These are phyloP conservation scores for Scolopax rusticola DNA, from an alignment of 2,797 vertebrate species.

Conservation along the genomic window DNA sequence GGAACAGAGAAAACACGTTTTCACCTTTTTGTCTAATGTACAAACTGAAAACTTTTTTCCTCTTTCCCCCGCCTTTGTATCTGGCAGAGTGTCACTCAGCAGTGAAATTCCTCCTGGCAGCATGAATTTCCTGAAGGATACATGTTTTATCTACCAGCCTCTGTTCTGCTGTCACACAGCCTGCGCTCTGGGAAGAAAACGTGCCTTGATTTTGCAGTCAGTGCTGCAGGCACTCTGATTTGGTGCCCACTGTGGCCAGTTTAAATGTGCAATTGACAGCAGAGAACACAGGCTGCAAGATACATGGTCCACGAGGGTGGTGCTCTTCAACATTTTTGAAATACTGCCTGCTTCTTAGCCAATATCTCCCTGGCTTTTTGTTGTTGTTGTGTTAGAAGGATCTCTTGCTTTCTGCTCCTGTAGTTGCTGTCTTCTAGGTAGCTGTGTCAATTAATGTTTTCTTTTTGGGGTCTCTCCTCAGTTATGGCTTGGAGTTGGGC, in stretches of 20 bases:
- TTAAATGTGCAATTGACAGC: not conserved
- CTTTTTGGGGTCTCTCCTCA: not conserved
- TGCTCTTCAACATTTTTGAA: not conserved
- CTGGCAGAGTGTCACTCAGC: not conserved
- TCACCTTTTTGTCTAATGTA: not conserved
- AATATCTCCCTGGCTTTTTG: fast-evolving
- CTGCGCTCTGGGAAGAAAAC: not conserved
- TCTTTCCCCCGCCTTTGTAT: not conserved
- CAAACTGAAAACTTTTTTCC: not conserved
- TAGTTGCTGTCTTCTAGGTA: not conserved
- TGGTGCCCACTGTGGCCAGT: not conserved
- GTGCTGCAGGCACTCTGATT: not conserved
- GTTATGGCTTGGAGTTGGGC: not conserved
- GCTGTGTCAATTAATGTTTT: not conserved
- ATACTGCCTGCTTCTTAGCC: not conserved
- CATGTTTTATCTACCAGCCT: not conserved
- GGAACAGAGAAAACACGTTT: not conserved
- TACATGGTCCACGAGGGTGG: fast-evolving
- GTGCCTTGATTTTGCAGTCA: not conserved
- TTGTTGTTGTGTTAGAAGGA: not conserved
- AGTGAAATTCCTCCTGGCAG: not conserved
- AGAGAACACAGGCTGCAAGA: not conserved
- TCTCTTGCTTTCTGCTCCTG: not conserved
- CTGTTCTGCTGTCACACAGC: not conserved
- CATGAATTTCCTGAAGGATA: not conserved